These are phyloP conservation scores for Xiphophorus birchmanni DNA, from an alignment of 2,797 vertebrate species.

Conservation along the genomic window DNA sequence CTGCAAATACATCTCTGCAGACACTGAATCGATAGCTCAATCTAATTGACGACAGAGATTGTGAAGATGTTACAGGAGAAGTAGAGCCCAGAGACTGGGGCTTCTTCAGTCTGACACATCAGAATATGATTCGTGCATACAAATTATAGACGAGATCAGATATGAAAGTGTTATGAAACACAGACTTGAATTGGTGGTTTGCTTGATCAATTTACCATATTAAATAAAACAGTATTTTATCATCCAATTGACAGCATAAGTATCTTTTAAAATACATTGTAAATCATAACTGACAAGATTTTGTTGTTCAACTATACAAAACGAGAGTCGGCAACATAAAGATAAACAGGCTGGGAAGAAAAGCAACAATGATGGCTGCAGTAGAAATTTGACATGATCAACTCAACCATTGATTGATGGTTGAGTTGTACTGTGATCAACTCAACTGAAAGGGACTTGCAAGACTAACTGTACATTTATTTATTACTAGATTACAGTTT, in stretches of 20 bases:
- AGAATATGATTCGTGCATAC: slow-evolving; percentile 35
- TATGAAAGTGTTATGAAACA: background rate
- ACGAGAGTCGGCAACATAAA: slow-evolving; percentile 9
- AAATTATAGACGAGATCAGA: slow-evolving; percentile 12
- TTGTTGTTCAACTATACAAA: background rate
- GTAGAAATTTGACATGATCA: slow-evolving; percentile 42
- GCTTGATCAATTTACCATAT: background rate
- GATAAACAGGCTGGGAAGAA: slow-evolving; percentile 14
- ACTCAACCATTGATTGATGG: no score
- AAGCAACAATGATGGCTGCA: slow-evolving; percentile 39
- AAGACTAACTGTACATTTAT: slow-evolving; percentile 31
- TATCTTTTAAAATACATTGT: background rate
- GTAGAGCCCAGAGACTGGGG: slow-evolving; percentile 37
- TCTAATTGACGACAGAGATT: slow-evolving; percentile 72
- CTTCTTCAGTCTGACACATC: slow-evolving; percentile 26
- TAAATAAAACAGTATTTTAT: background rate
- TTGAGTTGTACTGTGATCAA: no score
- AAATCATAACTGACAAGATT: background rate
- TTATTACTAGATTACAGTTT: background rate
- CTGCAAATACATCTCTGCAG: slow-evolving; percentile 76
- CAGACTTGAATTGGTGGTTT: background rate
- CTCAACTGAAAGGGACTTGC: slow-evolving; percentile 22
- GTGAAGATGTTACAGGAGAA: slow-evolving; percentile 65
- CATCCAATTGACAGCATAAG: background rate
- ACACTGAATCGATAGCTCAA: slow-evolving; percentile 72